phyloP scores from a whole-genome alignment of 2,888 invertebrate species.

The Antitype chi region DNA sequence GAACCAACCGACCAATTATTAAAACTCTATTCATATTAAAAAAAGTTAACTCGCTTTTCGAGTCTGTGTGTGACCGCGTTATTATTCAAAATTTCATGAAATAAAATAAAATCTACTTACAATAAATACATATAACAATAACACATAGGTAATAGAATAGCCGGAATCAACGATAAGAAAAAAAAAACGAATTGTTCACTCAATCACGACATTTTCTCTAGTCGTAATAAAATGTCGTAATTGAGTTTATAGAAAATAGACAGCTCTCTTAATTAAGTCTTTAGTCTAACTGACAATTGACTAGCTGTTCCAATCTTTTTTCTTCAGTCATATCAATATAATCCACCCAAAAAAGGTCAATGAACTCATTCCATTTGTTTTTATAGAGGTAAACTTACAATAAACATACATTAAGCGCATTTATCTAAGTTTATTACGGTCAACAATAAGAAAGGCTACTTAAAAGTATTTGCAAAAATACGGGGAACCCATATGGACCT shows the following conservation, averaged over 20 bases:
- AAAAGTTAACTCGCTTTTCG: background rate
- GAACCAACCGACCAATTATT: no score
- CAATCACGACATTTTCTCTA: background rate
- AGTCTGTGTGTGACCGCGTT: background rate
- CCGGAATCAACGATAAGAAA: background rate
- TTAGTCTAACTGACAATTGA: background rate
- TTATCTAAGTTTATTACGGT: constrained; percentile 49
- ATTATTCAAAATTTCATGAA: background rate
- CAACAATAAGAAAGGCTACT: background rate
- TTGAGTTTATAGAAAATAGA: background rate
- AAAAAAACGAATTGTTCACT: no score
- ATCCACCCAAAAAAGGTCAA: background rate
- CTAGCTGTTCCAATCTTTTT: background rate
- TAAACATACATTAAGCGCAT: constrained; percentile 14
- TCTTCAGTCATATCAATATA: background rate
- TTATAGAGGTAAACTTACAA: constrained; percentile 4
- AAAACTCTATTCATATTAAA: background rate
- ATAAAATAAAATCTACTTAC: background rate
- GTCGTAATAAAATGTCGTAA: background rate
- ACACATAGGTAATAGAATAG: background rate
- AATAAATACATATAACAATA: background rate
- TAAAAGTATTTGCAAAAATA: constrained; percentile 10
- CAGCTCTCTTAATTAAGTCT: background rate
- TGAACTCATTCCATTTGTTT: constrained; percentile 26
- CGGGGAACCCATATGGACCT: background rate